A percentile compares a stretch with the other conserved stretches of the same genome.
Conservation (phyloP, 2,113 vertebrate species). For the Platycercus adscitus region DNA sequence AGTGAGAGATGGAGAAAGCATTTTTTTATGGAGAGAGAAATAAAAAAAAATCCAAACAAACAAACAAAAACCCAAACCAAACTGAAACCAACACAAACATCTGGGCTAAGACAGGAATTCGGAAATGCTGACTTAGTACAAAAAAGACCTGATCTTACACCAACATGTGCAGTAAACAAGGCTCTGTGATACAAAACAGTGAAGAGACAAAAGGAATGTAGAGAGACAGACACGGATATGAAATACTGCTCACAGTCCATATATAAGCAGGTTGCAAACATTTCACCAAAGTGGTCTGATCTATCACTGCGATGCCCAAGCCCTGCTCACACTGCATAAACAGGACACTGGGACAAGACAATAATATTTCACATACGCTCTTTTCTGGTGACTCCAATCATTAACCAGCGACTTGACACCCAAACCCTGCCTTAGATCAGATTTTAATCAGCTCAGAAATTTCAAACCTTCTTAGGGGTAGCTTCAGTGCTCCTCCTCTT, state of each 20-base stretch:
- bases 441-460: neutral
- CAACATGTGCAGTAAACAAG: neutral
- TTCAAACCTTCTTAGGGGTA: neutral
- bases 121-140: neutral
- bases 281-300: neutral
- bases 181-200: neutral
- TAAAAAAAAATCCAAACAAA: rapidly evolving
- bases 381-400: neutral
- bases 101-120: neutral
- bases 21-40: neutral
- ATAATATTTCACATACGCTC: rapidly evolving
- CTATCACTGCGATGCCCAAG: rapidly evolving
- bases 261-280: neutral
- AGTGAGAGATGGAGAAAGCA: neutral
- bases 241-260: neutral
- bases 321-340: neutral
- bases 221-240: rapidly evolving
- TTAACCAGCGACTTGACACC: neutral
- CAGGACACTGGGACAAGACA: neutral
- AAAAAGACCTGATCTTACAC: neutral
- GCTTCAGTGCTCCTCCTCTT: neutral
- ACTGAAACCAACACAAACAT: neutral
- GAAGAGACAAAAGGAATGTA: neutral
- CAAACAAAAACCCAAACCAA: neutral
- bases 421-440: neutral